Conservation (phyloP, 2,113 vertebrate species). For the Nibea coibor region DNA sequence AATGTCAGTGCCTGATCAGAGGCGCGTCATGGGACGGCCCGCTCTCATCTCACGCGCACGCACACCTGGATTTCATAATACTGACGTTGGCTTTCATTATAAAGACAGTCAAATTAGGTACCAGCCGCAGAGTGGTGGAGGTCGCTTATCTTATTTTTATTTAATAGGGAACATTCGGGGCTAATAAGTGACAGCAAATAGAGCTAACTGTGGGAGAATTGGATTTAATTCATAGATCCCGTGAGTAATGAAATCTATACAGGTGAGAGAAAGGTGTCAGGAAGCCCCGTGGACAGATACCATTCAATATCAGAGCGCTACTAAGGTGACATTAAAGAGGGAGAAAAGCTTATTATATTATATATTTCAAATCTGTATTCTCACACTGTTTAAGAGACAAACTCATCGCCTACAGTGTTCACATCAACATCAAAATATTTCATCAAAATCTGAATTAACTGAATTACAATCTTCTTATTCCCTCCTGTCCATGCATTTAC, state of each 20-base stretch:
- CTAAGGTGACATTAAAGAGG: neutral
- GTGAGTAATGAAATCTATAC: constrained; percentile 54
- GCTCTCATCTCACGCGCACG: constrained; percentile 21
- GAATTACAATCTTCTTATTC: neutral
- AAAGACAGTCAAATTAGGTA: constrained; percentile 56
- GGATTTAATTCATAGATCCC: constrained; percentile 57
- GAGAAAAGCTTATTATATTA: neutral
- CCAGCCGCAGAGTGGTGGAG: constrained; percentile 40
- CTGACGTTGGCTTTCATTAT: constrained; percentile 59
- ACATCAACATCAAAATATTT: neutral
- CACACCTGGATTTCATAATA: constrained; percentile 41
- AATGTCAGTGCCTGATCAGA: constrained; percentile 62
- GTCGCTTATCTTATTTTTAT: constrained; percentile 63
- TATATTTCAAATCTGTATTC: neutral
- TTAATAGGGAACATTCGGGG: constrained; percentile 62
- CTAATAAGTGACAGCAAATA: constrained; percentile 59
- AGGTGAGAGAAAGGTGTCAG: constrained; percentile 48
- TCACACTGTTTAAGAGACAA: constrained; percentile 11
- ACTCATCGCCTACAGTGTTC: neutral
- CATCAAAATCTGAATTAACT: neutral
- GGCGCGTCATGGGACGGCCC: constrained; percentile 20
- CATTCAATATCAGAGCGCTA: constrained; percentile 21
- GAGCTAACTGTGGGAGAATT: constrained; percentile 48
- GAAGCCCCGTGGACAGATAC: constrained; percentile 12
- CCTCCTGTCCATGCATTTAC: neutral